Percentiles rank a stretch among this genome's conserved stretches.
Evolutionary conservation across 2,113 vertebrate species (phyloP).

Genomic region (Austrofundulus limnaeus): DNA sequence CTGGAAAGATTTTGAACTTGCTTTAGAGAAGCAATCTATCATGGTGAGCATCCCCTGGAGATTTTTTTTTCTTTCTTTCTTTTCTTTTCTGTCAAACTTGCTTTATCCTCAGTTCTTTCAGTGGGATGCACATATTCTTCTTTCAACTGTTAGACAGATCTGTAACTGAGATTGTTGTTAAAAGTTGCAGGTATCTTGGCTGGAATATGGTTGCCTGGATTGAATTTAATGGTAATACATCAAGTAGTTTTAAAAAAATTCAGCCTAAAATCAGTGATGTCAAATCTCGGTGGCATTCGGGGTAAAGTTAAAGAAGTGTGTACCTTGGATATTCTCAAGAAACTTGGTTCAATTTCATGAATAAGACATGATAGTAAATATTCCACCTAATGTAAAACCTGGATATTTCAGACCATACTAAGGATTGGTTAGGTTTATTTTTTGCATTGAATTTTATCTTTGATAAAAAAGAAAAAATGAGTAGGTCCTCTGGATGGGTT

Average conservation of each 20-base stretch:
- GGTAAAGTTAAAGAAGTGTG: neutral
- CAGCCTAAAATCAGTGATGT: too few species aligned
- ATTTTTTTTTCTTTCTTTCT: neutral
- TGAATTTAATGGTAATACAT: neutral
- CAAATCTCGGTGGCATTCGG: neutral
- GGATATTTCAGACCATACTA: neutral
- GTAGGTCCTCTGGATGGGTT: too few species aligned
- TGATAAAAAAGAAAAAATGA: too few species aligned
- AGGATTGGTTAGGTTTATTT: too few species aligned
- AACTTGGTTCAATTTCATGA: neutral
- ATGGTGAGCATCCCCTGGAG: neutral
- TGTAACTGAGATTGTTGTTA: neutral
- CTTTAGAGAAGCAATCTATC: constrained; percentile 13
- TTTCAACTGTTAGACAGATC: neutral
- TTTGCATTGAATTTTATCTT: too few species aligned
- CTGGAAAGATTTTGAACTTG: constrained; percentile 21
- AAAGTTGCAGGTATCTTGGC: neutral
- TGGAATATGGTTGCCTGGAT: neutral
- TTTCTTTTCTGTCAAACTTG: neutral
- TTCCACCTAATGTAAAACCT: neutral
- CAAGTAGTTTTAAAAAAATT: neutral
- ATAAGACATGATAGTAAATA: neutral
- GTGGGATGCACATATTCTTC: neutral
- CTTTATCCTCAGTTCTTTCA: constrained; percentile 8
- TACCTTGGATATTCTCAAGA: neutral